Conservation (phyloP, 1,140 invertebrate genomes). For the Phymastichus coffea region DNA sequence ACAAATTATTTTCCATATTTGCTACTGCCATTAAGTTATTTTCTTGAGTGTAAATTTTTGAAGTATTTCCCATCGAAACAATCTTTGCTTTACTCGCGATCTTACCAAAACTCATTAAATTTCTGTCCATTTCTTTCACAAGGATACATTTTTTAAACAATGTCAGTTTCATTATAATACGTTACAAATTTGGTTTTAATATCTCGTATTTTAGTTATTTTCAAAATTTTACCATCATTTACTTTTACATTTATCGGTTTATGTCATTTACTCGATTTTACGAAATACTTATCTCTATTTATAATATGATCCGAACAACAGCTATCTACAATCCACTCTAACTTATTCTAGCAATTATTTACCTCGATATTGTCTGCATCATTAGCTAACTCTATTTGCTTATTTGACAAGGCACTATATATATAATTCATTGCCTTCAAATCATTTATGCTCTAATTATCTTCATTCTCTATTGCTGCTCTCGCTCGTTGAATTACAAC, state of each 20-base stretch:
- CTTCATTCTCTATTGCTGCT: neutral
- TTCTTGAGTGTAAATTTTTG: conserved; percentile 25
- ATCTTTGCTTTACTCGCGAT: conserved; percentile 28
- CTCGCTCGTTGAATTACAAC: neutral
- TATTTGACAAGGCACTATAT: conserved; percentile 5
- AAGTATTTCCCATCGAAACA: conserved; percentile 18
- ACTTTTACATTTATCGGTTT: too few species aligned
- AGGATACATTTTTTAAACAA: conserved; percentile 23
- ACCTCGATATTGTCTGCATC: conserved; percentile 25
- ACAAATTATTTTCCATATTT: conserved; percentile 14
- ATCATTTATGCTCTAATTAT: neutral
- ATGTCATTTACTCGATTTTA: conserved; percentile 1
- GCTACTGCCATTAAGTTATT: conserved; percentile 25
- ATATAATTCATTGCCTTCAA: conserved; percentile 9
- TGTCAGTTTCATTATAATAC: too few species aligned
- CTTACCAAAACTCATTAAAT: conserved; percentile 30
- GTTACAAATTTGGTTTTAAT: conserved; percentile 19
- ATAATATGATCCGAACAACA: conserved; percentile 30
- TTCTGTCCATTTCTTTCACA: conserved; percentile 30
- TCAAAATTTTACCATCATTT: neutral
- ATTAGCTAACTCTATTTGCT: neutral
- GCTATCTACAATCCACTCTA: conserved; percentile 28
- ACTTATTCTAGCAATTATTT: conserved; percentile 5
- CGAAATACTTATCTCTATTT: conserved; percentile 26
- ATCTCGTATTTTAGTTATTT: conserved; percentile 1